Evolutionary conservation across 2,888 invertebrate species (phyloP).

Genomic region (Eledone cirrhosa): DNA sequence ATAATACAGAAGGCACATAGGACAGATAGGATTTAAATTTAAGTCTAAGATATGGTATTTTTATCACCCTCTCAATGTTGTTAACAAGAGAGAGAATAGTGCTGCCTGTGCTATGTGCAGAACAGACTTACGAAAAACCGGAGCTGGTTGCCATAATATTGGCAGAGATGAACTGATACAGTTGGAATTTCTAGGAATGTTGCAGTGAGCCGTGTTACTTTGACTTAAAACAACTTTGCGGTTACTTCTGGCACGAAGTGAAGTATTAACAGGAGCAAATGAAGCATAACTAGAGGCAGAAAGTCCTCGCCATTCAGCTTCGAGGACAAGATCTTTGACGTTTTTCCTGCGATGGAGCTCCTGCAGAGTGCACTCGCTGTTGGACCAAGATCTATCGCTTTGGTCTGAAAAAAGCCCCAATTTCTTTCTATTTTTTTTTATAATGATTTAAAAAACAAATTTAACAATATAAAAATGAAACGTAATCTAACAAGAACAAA

Average conservation of each 20-base stretch:
- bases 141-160: slow-evolving; percentile 15
- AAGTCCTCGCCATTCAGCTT: slow-evolving; percentile 20
- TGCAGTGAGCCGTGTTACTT: too few relatives aligned
- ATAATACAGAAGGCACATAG: too few relatives aligned
- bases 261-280: too few relatives aligned
- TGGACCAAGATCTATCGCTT: slow-evolving; percentile 13
- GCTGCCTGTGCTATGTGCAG: slow-evolving; percentile 14
- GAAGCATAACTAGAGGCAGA: background rate
- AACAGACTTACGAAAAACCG: slow-evolving; percentile 19
- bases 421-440: background rate
- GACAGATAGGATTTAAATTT: too few relatives aligned
- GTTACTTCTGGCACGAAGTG: too few relatives aligned
- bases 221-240: too few relatives aligned
- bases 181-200: too few relatives aligned
- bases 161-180: background rate
- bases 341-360: slow-evolving; percentile 20
- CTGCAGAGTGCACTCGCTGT: background rate
- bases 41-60: too few relatives aligned
- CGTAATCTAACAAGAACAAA: too few relatives aligned
- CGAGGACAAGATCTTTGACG: slow-evolving; percentile 21
- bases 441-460: background rate
- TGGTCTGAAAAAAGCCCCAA: slow-evolving; percentile 16
- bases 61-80: too few relatives aligned
- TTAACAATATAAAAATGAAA: background rate
- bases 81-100: too few relatives aligned